Evolutionary conservation across 2,888 invertebrate genomes (phyloP).

Genomic region (Himalopsyche anomala): DNA sequence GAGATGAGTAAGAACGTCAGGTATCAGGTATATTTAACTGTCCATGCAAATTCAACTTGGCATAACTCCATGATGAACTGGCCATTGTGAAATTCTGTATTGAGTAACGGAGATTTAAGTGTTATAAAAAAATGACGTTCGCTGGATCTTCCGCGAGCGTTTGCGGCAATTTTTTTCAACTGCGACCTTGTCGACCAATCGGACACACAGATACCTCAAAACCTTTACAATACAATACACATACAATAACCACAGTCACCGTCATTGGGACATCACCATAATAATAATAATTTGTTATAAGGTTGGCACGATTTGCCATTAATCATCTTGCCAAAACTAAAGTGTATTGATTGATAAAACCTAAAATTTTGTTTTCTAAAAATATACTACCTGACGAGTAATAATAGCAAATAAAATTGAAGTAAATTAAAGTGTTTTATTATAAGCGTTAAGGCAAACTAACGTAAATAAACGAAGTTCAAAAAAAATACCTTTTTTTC

Average conservation of each 20-base stretch:
- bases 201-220: conserved; percentile 6
- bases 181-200: conserved; percentile 37
- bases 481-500: no score
- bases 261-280: conserved; percentile 25
- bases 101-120: conserved; percentile 4
- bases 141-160: conserved; percentile 13
- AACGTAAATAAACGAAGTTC: no score
- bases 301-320: conserved; percentile 1
- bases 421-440: no score
- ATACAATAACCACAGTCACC: conserved; percentile 19
- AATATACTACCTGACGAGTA: no score
- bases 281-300: neutral
- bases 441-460: no score
- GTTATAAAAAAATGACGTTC: conserved; percentile 37
- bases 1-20: neutral
- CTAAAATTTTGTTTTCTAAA: no score
- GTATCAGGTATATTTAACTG: neutral
- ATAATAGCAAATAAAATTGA: no score
- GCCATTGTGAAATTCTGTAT: neutral
- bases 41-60: neutral
- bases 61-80: neutral
- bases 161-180: conserved; percentile 23
- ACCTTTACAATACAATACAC: neutral
- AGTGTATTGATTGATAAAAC: no score
- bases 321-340: neutral